A percentile compares a stretch with the other conserved stretches of the same genome.
phyloP scores from a whole-genome alignment of 2,113 vertebrate species.

The Paratilapia polleni region DNA sequence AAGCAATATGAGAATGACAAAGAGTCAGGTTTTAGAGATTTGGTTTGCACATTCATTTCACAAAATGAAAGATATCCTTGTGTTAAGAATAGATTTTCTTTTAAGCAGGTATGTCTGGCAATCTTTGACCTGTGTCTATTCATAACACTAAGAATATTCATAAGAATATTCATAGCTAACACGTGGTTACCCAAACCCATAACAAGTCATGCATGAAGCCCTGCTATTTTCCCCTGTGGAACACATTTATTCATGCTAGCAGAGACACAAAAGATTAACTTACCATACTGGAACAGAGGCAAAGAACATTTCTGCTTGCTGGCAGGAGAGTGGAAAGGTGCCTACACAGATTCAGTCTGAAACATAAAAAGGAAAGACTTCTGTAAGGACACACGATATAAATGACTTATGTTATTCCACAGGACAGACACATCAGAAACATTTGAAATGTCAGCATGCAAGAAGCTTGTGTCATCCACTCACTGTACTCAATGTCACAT shows the following conservation, averaged over 20 bases:
- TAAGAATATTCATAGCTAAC: constrained; percentile 33
- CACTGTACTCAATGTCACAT: constrained; percentile 8
- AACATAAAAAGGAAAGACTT: constrained; percentile 48
- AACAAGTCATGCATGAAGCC: constrained; percentile 40
- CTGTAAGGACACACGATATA: constrained; percentile 29
- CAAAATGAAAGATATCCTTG: not conserved
- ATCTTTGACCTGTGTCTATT: constrained; percentile 33
- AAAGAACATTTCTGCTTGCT: constrained; percentile 45
- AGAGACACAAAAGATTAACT: constrained; percentile 51
- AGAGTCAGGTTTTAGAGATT: not conserved
- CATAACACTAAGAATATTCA: constrained; percentile 21
- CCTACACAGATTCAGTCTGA: constrained; percentile 57
- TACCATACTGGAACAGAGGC: constrained; percentile 54
- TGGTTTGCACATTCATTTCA: not conserved
- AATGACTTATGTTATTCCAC: constrained; percentile 34
- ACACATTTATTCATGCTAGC: constrained; percentile 38
- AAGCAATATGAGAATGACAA: not conserved
- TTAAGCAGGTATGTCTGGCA: constrained; percentile 9
- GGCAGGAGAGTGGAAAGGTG: constrained; percentile 28
- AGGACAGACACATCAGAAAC: constrained; percentile 17
- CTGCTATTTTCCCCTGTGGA: constrained; percentile 28
- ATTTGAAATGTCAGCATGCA: constrained; percentile 25
- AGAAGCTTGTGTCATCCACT: constrained; percentile 27
- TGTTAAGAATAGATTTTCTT: not conserved
- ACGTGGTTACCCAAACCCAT: constrained; percentile 30